Percentiles rank a stretch among this genome's conserved stretches.
Conservation (phyloP, 2,888 invertebrate genomes). For the Gordius sp. region DNA sequence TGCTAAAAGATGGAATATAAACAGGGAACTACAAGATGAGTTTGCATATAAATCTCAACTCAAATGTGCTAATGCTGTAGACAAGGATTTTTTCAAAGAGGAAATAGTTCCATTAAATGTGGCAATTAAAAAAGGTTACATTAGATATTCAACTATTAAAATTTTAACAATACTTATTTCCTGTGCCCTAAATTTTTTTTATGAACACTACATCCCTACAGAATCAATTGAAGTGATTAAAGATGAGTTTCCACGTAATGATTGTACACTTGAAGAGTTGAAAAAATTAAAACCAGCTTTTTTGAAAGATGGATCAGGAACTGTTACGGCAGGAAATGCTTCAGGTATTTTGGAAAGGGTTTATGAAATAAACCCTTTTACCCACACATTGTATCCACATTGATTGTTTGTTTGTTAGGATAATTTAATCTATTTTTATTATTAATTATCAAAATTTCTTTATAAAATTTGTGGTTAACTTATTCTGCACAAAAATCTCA, state of each 20-base stretch:
- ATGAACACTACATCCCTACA: neutral
- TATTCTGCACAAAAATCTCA: no score
- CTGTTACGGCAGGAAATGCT: slow-evolving; percentile 73
- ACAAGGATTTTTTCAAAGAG: neutral
- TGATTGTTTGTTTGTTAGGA: no score
- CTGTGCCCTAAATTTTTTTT: neutral
- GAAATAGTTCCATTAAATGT: slow-evolving; percentile 9
- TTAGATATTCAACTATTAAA: neutral
- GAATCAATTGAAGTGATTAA: neutral
- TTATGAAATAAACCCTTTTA: no score
- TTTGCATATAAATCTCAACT: slow-evolving; percentile 43
- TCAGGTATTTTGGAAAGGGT: slow-evolving; percentile 37
- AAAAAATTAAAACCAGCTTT: slow-evolving; percentile 62
- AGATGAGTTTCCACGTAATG: slow-evolving; percentile 61
- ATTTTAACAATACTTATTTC: neutral
- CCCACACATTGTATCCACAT: no score
- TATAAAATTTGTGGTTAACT: no score
- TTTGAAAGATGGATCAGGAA: slow-evolving; percentile 48
- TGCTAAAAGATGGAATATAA: slow-evolving; percentile 39
- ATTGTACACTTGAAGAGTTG: slow-evolving; percentile 55
- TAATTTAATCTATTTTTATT: no score
- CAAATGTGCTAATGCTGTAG: slow-evolving; percentile 36
- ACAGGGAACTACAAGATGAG: slow-evolving; percentile 43
- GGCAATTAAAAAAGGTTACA: neutral
- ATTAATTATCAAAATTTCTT: no score